Conservation (phyloP, 2,797 vertebrate genomes). For the Hypotaenidia philippensis region DNA sequence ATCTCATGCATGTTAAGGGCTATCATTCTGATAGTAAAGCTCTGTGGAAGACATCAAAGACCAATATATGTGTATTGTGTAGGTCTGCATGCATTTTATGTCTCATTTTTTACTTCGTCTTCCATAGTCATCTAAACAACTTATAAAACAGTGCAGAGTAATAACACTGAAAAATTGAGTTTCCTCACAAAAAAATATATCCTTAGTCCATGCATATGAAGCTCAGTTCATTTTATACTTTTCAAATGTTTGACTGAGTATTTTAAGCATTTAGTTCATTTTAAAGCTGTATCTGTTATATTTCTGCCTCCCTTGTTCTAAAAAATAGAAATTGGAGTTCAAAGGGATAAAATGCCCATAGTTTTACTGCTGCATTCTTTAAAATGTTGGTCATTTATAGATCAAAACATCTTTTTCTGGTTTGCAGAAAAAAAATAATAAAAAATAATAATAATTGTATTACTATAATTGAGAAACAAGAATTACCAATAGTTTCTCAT, state of each 20-base stretch:
- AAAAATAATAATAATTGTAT: too few species aligned
- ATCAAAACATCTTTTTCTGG: slow-evolving; percentile 9
- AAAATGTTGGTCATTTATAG: slow-evolving; percentile 6
- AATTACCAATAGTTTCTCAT: neutral
- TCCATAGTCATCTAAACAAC: slow-evolving; percentile 62
- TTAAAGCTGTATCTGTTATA: too few species aligned
- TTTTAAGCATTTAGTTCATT: too few species aligned
- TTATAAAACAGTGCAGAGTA: slow-evolving; percentile 19
- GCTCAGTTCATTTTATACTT: slow-evolving; percentile 51
- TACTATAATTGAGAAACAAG: neutral
- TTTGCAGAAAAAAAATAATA: neutral
- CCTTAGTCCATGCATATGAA: neutral
- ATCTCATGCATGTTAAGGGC: neutral
- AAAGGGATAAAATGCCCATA: slow-evolving; percentile 63
- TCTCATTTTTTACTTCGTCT: neutral
- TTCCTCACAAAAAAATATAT: slow-evolving; percentile 48
- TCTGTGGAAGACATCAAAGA: neutral
- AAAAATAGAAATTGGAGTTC: slow-evolving; percentile 18
- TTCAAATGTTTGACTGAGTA: slow-evolving; percentile 56
- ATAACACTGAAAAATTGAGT: slow-evolving; percentile 54
- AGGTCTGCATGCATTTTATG: neutral
- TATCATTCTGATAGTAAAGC: neutral
- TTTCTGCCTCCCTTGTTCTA: too few species aligned
- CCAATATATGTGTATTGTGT: neutral
- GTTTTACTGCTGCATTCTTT: slow-evolving; percentile 13